Evolutionary conservation across 2,113 vertebrate genomes (phyloP), one percentile per base, ranked within the genome.

Genomic region (Dipodomys merriami): DNA sequence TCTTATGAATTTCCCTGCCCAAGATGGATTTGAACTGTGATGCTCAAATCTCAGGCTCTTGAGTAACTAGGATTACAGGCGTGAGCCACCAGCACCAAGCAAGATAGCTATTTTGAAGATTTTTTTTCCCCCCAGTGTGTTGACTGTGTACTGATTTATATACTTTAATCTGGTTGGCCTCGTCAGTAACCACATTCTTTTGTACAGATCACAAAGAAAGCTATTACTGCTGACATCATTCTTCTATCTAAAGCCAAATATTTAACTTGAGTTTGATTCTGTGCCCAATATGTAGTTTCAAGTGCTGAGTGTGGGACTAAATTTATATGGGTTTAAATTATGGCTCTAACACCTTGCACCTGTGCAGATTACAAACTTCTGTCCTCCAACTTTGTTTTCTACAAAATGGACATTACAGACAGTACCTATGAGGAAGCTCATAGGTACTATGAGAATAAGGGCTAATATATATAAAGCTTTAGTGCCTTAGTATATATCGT

Each of bases 391-490:
- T 73, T 84, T 91, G 53, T 27, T 79, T 85, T 20, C 33, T 69
- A 3, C 86, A 79, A 93, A 93, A 77, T 77, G 39, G 16, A 82
- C 53, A 92, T 35, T 88, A n/a, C 44, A 25, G 73, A 33, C 18
- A 83, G 25, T 64, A 1, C 1, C 73, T 83, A 65, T 74, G 39
- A 39, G 39, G 39, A 39, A 39, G 39, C 25, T 84, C 39, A 15
- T 30, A 80, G 57, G 64, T 68, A 1, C 29, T 81, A 16, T 65
- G 20, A 65, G 18, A 16, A 13, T 77, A 88, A 74, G 19, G 69
- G 65, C 88, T 77, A 33, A 83, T 68, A 64, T 46, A 80, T 83
- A 33, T 79, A 83, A 65, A 64, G 25, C 30, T 68, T 78, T 86
- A 65, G n/a, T 83, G 19, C 35, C 18, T 79, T 82, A 33, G 27